A percentile compares a stretch with the other conserved stretches of the same genome.
Conservation (phyloP, 2,113 vertebrate species). For the Syngnathoides biaculeatus region DNA sequence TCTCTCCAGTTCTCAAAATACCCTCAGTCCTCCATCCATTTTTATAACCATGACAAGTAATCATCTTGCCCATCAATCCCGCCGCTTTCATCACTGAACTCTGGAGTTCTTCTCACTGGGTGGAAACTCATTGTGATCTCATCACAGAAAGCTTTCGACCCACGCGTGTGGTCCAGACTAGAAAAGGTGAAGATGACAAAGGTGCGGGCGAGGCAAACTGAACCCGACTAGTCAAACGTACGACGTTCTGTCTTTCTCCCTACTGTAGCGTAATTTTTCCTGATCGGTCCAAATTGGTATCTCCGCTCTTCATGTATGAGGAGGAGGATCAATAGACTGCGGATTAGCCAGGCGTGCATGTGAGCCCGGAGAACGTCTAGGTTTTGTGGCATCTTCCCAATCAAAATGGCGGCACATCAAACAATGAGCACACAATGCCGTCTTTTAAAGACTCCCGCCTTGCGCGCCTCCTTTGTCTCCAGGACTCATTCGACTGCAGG, state of each 20-base stretch:
- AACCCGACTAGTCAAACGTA: constrained; percentile 2
- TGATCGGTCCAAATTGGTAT: constrained; percentile 51
- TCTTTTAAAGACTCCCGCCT: constrained; percentile 31
- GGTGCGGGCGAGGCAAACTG: not conserved
- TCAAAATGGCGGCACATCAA: constrained; percentile 61
- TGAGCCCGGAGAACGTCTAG: constrained; percentile 43
- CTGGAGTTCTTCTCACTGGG: constrained; percentile 62
- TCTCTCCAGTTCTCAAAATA: constrained; percentile 56
- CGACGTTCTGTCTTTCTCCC: not conserved
- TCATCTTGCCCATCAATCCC: constrained; percentile 71
- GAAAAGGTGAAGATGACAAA: constrained; percentile 62
- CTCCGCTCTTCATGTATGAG: constrained; percentile 53
- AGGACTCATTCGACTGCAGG: constrained; percentile 97
- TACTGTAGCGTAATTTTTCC: constrained; percentile 35
- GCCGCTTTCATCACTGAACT: constrained; percentile 68
- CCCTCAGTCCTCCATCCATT: constrained; percentile 60
- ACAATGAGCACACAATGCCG: constrained; percentile 9
- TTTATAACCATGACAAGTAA: constrained; percentile 73
- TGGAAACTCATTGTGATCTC: constrained; percentile 72
- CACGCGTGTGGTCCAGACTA: constrained; percentile 60
- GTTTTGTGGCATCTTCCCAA: constrained; percentile 34
- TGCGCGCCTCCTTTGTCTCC: constrained; percentile 60
- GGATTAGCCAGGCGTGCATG: constrained; percentile 55
- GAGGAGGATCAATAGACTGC: constrained; percentile 58
- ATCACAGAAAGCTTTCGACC: constrained; percentile 66